These are phyloP conservation scores for Digitonthophagus gazella DNA, from an alignment of 2,888 invertebrate genomes.

Conservation along the genomic window DNA sequence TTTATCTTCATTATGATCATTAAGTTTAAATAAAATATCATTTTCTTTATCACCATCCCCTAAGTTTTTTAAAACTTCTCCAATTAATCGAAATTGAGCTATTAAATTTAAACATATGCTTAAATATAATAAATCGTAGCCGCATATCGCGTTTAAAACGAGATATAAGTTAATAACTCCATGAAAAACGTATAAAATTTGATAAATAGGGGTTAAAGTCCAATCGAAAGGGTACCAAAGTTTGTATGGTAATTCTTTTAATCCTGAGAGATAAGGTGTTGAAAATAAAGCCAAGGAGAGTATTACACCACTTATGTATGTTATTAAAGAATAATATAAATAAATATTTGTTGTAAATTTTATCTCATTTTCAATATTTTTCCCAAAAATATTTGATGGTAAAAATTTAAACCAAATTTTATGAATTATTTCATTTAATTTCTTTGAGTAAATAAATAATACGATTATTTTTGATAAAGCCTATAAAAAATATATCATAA, in stretches of 20 bases:
- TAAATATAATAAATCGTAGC: slow-evolving; percentile 32
- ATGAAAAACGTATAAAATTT: slow-evolving; percentile 31
- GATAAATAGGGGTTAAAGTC: slow-evolving; percentile 27
- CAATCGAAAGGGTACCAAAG: slow-evolving; percentile 32
- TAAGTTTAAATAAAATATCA: not conserved
- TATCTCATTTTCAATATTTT: slow-evolving; percentile 20
- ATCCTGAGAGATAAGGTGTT: slow-evolving; percentile 27
- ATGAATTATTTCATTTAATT: slow-evolving; percentile 25
- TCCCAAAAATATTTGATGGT: slow-evolving; percentile 29
- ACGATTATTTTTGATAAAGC: slow-evolving; percentile 29
- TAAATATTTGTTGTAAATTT: slow-evolving; percentile 23
- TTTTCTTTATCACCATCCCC: slow-evolving; percentile 23
- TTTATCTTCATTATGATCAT: too few relatives aligned
- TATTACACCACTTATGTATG: slow-evolving; percentile 25
- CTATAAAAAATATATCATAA: slow-evolving; percentile 18
- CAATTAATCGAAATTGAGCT: slow-evolving; percentile 30
- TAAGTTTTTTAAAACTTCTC: slow-evolving; percentile 23
- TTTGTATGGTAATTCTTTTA: slow-evolving; percentile 27
- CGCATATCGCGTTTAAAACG: slow-evolving; percentile 28
- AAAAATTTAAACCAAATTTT: slow-evolving; percentile 28
- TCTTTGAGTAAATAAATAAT: slow-evolving; percentile 21
- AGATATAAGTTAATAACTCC: slow-evolving; percentile 27
- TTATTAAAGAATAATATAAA: slow-evolving; percentile 19
- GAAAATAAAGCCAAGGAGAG: slow-evolving; percentile 28
- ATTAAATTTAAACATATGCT: slow-evolving; percentile 29